Conservation (phyloP, 1,140 invertebrate genomes). For the Sminthurides bifidus region DNA sequence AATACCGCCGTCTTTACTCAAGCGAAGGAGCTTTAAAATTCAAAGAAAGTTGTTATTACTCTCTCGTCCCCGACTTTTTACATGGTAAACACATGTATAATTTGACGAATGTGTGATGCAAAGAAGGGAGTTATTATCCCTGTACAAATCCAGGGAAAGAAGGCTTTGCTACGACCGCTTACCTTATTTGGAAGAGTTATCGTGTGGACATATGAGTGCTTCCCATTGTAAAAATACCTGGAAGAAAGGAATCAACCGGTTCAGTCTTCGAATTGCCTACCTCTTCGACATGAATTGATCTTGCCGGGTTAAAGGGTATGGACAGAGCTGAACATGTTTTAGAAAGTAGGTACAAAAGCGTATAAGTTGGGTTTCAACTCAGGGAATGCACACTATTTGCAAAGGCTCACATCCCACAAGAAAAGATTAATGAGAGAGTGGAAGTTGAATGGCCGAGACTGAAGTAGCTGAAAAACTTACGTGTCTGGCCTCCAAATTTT, state of each 20-base stretch:
- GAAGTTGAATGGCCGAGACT: no score
- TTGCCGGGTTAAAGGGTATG: no score
- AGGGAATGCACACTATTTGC: no score
- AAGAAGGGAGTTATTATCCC: background rate
- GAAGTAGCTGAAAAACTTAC: constrained; percentile 38
- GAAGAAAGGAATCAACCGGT: background rate
- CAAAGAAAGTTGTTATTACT: no score
- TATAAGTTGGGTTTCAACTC: no score
- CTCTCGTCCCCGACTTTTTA: constrained; percentile 8
- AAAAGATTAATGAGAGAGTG: no score
- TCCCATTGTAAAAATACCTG: constrained; percentile 55
- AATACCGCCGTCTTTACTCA: constrained; percentile 78
- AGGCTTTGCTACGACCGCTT: background rate
- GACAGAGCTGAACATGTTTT: no score
- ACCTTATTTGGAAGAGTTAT: constrained; percentile 84
- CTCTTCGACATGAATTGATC: no score
- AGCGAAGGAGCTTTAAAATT: constrained; percentile 57
- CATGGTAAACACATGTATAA: background rate
- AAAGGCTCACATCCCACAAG: no score
- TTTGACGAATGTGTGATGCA: background rate
- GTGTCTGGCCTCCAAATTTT: constrained; percentile 92
- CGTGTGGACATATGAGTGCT: constrained; percentile 84
- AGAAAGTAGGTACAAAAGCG: no score
- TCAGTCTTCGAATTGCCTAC: no score
- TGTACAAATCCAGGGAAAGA: background rate